phyloP scores from a whole-genome alignment of 2,888 invertebrate genomes.

The Nemapogon koenigi region DNA sequence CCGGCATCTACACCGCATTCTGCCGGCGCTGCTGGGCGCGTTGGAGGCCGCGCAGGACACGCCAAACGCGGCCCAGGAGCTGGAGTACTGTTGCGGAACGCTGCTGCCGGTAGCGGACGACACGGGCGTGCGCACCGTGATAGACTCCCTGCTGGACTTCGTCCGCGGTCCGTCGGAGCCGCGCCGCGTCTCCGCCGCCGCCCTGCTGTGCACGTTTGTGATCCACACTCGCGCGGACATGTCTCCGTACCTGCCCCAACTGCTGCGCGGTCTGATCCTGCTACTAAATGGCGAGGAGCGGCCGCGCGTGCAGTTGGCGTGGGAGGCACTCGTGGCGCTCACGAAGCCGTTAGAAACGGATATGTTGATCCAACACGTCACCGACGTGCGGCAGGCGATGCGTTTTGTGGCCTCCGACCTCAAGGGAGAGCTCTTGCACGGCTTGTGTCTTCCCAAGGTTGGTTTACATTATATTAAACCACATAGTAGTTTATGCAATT shows the following conservation, averaged over 20 bases:
- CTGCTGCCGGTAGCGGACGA: conserved; percentile 91
- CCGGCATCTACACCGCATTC: conserved; percentile 87
- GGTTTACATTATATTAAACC: too few species aligned
- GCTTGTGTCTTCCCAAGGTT: conserved; percentile 91
- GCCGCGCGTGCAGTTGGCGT: conserved; percentile 82
- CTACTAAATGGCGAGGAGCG: conserved; percentile 84
- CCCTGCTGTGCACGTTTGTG: conserved; percentile 90
- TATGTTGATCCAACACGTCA: conserved; percentile 85
- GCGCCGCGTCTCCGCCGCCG: conserved; percentile 86
- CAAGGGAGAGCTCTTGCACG: conserved; percentile 83
- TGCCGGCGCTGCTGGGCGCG: conserved; percentile 87
- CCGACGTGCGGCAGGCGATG: conserved; percentile 92
- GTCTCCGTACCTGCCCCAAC: conserved; percentile 84
- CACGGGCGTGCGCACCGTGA: conserved; percentile 82
- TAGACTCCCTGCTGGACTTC: conserved; percentile 81
- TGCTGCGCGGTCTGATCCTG: conserved; percentile 85
- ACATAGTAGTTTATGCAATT: neutral
- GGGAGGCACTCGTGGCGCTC: conserved; percentile 91
- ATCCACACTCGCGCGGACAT: conserved; percentile 89
- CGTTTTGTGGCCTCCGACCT: conserved; percentile 87
- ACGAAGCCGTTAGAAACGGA: conserved; percentile 86
- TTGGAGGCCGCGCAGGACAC: conserved; percentile 73
- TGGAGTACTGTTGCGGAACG: conserved; percentile 92
- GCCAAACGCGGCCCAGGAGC: conserved; percentile 72
- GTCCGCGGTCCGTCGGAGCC: conserved; percentile 65